phyloP scores from a whole-genome alignment of 2,797 vertebrate species.

The Siniperca scherzeri region DNA sequence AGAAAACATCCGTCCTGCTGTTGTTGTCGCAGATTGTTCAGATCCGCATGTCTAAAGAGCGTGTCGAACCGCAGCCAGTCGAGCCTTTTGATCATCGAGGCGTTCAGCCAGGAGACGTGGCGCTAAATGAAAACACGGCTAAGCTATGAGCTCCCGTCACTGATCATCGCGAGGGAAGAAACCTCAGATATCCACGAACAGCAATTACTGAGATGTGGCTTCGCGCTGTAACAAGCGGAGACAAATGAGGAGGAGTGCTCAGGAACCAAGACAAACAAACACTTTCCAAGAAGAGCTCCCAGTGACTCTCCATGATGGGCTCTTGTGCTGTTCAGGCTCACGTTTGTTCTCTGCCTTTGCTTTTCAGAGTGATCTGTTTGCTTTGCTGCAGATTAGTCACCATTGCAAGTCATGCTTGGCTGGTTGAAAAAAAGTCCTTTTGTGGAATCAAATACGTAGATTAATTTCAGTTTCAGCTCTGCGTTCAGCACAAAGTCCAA shows the following conservation, averaged over 20 bases:
- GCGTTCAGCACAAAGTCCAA: neutral
- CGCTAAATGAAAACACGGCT: neutral
- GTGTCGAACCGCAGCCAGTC: neutral
- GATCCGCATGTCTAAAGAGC: constrained; percentile 20
- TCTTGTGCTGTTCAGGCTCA: neutral
- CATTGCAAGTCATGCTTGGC: neutral
- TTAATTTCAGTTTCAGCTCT: neutral
- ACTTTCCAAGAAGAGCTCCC: constrained; percentile 36
- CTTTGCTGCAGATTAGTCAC: constrained; percentile 17
- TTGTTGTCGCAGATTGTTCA: neutral
- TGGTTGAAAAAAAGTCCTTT: neutral
- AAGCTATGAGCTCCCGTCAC: neutral
- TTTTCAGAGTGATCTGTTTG: neutral
- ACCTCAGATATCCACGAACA: constrained; percentile 1
- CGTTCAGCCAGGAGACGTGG: constrained; percentile 23
- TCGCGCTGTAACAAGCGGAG: neutral
- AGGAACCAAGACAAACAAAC: neutral
- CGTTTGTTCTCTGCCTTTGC: neutral
- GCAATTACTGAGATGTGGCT: constrained; percentile 41
- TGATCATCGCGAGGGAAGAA: neutral
- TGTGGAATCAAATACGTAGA: neutral
- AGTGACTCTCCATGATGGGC: constrained; percentile 4
- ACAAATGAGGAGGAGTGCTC: neutral
- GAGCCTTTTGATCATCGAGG: constrained; percentile 22
- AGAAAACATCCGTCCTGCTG: constrained; percentile 20